phyloP scores from a whole-genome alignment of 2,797 vertebrate species.

The Urosaurus nigricauda region DNA sequence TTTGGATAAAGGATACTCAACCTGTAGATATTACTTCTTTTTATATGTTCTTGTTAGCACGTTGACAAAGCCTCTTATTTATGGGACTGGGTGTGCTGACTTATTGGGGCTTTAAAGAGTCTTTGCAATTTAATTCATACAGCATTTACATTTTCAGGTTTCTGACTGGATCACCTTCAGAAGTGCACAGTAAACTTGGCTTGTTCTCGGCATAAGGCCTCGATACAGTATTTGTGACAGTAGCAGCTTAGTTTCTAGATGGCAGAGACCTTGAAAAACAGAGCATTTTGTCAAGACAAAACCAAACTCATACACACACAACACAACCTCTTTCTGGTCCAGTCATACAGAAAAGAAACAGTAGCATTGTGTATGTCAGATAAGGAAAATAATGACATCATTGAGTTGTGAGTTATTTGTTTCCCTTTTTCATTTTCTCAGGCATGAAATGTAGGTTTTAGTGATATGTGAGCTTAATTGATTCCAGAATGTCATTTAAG shows the following conservation, averaged over 20 bases:
- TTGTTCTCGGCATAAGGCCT: not conserved
- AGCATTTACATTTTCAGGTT: constrained; percentile 21
- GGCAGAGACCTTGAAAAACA: constrained; percentile 9
- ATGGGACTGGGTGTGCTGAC: not conserved
- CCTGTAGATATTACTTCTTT: not conserved
- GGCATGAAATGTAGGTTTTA: constrained; percentile 38
- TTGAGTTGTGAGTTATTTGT: constrained; percentile 44
- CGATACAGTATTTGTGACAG: not conserved
- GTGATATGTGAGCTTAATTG: constrained; percentile 17
- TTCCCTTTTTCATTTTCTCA: constrained; percentile 43
- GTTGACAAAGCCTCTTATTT: not conserved
- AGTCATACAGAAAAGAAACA: constrained; percentile 34
- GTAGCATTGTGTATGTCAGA: constrained; percentile 42
- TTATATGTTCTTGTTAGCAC: not conserved
- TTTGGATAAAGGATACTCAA: no score
- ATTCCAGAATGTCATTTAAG: constrained; percentile 39
- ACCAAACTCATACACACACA: not conserved
- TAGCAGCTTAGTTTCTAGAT: constrained; percentile 25
- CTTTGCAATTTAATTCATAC: constrained; percentile 22
- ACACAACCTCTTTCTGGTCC: not conserved
- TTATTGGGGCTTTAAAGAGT: not conserved
- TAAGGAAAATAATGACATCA: constrained; percentile 25
- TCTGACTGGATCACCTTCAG: constrained; percentile 6
- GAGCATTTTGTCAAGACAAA: rapidly evolving
- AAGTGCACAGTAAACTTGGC: not conserved